Evolutionary conservation across 2,797 vertebrate genomes (phyloP).

Genomic region (Lindbergichthys nudifrons): DNA sequence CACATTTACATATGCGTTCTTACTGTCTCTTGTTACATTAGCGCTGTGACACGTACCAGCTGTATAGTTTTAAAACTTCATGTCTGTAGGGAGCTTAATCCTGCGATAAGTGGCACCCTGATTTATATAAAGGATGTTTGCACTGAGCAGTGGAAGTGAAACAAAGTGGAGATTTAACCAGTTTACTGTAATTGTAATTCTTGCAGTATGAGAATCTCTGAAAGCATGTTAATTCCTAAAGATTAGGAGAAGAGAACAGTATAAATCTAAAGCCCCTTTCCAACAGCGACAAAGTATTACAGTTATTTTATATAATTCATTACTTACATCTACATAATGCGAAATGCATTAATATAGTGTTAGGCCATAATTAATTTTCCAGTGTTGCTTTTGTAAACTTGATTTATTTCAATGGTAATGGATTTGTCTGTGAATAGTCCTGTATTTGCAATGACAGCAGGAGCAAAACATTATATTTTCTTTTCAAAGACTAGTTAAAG

Average conservation of each 20-base stretch:
- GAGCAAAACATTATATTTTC: background rate
- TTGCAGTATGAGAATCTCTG: background rate
- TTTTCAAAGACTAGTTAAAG: conserved; percentile 20
- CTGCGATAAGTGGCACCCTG: conserved; percentile 22
- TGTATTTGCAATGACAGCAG: background rate
- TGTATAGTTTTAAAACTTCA: conserved; percentile 22
- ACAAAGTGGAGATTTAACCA: conserved; percentile 12
- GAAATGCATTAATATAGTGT: conserved; percentile 1
- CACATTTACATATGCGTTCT: conserved; percentile 20
- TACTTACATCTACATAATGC: background rate
- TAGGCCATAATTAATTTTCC: background rate
- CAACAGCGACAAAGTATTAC: background rate
- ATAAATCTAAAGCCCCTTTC: background rate
- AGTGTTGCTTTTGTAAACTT: background rate
- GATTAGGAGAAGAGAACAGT: background rate
- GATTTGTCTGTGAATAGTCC: background rate
- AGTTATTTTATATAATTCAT: background rate
- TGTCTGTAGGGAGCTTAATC: conserved; percentile 20
- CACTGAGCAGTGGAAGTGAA: conserved; percentile 4
- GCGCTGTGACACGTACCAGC: conserved; percentile 34
- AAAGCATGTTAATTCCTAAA: background rate
- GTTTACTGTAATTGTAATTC: background rate
- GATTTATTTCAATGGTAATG: background rate
- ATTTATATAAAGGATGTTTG: conserved; percentile 19
- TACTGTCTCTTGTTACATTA: conserved; percentile 16